Evolutionary conservation across 2,888 invertebrate species (phyloP), one percentile per base, ranked within the genome.

Genomic region (Panzeria rudis): DNA sequence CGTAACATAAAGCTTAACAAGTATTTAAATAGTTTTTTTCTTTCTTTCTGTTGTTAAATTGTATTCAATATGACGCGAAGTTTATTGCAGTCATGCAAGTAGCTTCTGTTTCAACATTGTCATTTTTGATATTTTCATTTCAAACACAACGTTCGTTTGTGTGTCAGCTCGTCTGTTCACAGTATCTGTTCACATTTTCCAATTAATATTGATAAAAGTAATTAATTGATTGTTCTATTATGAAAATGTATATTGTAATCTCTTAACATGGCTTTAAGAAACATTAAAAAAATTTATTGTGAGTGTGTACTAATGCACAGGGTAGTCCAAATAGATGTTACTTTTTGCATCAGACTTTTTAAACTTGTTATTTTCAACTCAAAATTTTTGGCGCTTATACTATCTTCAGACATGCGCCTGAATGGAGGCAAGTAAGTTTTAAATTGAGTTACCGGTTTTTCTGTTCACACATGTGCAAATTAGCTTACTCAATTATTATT

Each of bases 201-300:
- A 84, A 71, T 84, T 84, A 84, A 80, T 76, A 80, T 71, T 66
- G 71, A 72, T 80, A 76, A 76, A 41, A 72, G 61, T 68, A 59
- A 54, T 76, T 84, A 76, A 84, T 80, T 80, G 71, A 76, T 84
- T 76, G 80, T 69, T 71, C 52, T 69, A 54, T 66, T 72, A 79
- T 50, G 41, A 66, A 52, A 59, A 80, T 61, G 50, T 50, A 29
- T 59, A 20, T 59, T 59, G 9, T 59, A 80, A 73, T 66, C 73
- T 61, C 3, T 23, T 61, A 35, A 25, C 25, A 47, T 59, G 68
- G 68, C 23, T 68, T 20, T 13, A 68, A 77, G 32, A 56, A 17
- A 8, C 35, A 72, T 61, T 72, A 73, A 29, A 15, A n/a, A 13
- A 29, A 6, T 56, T 56, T 15, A 56, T n/a, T 56, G 8, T 15